Percentiles rank a stretch among this genome's conserved stretches.
These are phyloP conservation scores for Phasia obesa DNA, from an alignment of 2,888 invertebrate species.

Conservation along the genomic window DNA sequence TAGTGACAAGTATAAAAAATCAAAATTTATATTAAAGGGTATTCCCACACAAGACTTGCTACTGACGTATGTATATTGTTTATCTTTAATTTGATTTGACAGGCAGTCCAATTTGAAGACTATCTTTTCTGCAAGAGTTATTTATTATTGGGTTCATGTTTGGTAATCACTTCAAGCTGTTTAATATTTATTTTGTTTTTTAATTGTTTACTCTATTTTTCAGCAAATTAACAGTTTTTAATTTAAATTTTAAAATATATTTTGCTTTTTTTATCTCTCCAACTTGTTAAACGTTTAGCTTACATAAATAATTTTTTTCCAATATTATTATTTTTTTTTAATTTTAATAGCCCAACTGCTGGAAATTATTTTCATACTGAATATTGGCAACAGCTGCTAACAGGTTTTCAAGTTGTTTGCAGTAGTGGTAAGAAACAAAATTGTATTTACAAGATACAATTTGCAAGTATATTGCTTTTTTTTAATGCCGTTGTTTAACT, in stretches of 20 bases:
- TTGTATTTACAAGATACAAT: slow-evolving; percentile 53
- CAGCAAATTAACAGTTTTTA: slow-evolving; percentile 50
- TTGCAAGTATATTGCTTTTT: slow-evolving; percentile 35
- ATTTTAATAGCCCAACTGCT: slow-evolving; percentile 30
- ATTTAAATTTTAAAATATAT: slow-evolving; percentile 14
- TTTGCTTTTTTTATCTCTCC: slow-evolving; percentile 7
- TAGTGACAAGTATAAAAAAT: too few relatives aligned
- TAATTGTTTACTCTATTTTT: neutral
- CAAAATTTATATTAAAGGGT: too few relatives aligned
- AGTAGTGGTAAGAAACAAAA: slow-evolving; percentile 20
- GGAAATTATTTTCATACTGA: slow-evolving; percentile 26
- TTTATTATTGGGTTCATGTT: too few relatives aligned
- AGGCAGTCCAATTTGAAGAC: too few relatives aligned
- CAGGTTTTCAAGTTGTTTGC: slow-evolving; percentile 52
- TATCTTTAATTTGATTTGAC: too few relatives aligned
- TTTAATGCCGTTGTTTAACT: slow-evolving; percentile 50
- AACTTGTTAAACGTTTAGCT: slow-evolving; percentile 58
- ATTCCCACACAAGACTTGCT: too few relatives aligned
- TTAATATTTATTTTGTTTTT: neutral
- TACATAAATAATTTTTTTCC: slow-evolving; percentile 50
- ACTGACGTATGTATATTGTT: too few relatives aligned
- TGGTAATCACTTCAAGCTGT: neutral
- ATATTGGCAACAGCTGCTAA: slow-evolving; percentile 54
- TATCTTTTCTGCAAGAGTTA: too few relatives aligned
- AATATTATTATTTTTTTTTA: slow-evolving; percentile 25